Conservation (phyloP, 2,888 invertebrate genomes). For the Sclerodermus sp. region DNA sequence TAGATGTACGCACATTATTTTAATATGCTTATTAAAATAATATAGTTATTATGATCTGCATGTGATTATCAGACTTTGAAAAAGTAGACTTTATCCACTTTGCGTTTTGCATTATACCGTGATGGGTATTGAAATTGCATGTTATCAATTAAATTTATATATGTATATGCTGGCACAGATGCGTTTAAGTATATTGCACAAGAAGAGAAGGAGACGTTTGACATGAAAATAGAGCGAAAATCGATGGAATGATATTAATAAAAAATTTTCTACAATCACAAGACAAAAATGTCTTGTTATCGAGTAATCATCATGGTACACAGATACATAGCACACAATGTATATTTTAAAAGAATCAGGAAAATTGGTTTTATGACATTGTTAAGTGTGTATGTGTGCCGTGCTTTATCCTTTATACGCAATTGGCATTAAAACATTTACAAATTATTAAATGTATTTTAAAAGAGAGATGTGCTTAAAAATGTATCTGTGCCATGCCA, state of each 20-base stretch:
- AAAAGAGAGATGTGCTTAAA: conserved; percentile 50
- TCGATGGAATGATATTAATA: conserved; percentile 21
- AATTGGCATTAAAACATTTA: too few relatives aligned
- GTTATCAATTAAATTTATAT: conserved; percentile 22
- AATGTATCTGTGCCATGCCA: conserved; percentile 54
- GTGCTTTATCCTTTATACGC: conserved; percentile 12
- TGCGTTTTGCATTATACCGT: not conserved
- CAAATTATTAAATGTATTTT: too few relatives aligned
- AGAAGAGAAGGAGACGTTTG: conserved; percentile 48
- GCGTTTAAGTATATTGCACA: conserved; percentile 53
- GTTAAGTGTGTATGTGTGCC: conserved; percentile 40
- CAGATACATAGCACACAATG: conserved; percentile 50
- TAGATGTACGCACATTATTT: too few relatives aligned
- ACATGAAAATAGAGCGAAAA: conserved; percentile 52
- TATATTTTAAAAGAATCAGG: conserved; percentile 24
- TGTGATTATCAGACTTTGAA: too few relatives aligned
- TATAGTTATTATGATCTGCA: too few relatives aligned
- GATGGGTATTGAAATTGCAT: conserved; percentile 30
- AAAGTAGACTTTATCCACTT: too few relatives aligned
- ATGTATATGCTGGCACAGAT: conserved; percentile 50
- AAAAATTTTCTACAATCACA: conserved; percentile 21
- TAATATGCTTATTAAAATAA: too few relatives aligned
- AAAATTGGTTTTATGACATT: too few relatives aligned
- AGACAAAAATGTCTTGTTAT: conserved; percentile 27
- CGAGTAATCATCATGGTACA: conserved; percentile 44